Percentiles rank a stretch among this genome's conserved stretches.
phyloP scores from a whole-genome alignment of 2,113 vertebrate genomes.

The Mastomys coucha region DNA sequence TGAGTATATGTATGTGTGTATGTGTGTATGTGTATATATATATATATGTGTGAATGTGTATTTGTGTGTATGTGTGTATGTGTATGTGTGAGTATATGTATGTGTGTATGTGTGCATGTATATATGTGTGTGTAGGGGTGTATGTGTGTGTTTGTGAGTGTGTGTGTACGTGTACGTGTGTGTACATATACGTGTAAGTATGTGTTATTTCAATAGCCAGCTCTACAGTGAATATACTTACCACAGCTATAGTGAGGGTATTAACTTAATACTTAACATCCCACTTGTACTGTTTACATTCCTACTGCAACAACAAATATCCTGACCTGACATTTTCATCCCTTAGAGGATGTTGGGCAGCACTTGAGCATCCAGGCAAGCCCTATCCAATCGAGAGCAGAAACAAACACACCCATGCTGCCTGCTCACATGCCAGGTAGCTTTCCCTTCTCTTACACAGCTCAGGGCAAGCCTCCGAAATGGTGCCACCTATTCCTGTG shows the following conservation, averaged over 20 bases:
- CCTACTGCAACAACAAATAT: background rate
- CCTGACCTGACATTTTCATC: background rate
- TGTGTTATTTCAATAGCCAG: background rate
- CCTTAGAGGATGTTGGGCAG: background rate
- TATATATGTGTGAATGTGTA: fast-evolving
- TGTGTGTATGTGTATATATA: fast-evolving
- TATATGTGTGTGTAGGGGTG: background rate
- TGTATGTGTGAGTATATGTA: fast-evolving
- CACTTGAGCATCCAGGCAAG: background rate
- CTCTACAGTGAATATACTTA: background rate
- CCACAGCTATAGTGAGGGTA: background rate
- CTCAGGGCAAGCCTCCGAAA: no score
- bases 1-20: background rate
- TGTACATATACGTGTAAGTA: background rate
- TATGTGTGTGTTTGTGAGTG: background rate
- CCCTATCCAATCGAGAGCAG: background rate
- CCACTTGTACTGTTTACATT: background rate
- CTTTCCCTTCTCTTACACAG: background rate
- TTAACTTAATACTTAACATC: background rate
- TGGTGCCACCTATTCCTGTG: background rate
- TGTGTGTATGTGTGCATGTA: fast-evolving
- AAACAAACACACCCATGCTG: background rate
- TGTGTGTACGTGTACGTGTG: background rate
- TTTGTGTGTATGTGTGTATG: fast-evolving
- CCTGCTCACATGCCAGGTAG: no score